These are phyloP conservation scores for Lumbricus terrestris DNA, from an alignment of 2,888 invertebrate species.

Conservation along the genomic window DNA sequence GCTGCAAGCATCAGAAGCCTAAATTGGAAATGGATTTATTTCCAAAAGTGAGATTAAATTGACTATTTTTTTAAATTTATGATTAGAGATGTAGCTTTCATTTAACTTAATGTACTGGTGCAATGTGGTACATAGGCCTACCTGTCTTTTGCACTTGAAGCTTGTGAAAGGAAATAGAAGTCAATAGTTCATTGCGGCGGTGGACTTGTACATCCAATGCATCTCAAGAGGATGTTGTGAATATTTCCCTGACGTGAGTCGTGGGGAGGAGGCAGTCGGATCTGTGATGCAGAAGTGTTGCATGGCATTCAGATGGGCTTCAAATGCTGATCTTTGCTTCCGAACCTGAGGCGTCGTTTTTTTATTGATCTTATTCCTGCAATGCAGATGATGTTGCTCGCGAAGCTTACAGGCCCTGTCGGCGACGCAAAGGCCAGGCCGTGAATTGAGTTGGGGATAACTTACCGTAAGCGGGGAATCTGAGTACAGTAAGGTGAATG, in stretches of 20 bases:
- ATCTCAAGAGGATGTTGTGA: constrained; percentile 3
- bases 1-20: not conserved
- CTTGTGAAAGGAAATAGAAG: not conserved
- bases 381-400: not conserved
- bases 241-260: not conserved
- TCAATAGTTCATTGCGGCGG: not conserved
- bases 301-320: not conserved
- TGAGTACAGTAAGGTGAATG: not conserved
- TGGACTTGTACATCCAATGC: not conserved
- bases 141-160: not conserved
- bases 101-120: not conserved
- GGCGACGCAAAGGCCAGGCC: not conserved
- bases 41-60: not conserved
- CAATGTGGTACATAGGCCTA: not conserved
- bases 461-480: not conserved
- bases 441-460: not conserved
- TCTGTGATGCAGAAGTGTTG: too few relatives aligned
- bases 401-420: not conserved
- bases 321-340: constrained; percentile 3
- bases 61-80: too few relatives aligned
- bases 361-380: not conserved
- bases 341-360: not conserved
- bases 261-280: not conserved
- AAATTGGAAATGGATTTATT: not conserved
- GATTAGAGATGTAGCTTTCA: not conserved